Base-by-base conservation (phyloP, 2,113 vertebrate genomes). In the Oenanthe oenanthe region DNA sequence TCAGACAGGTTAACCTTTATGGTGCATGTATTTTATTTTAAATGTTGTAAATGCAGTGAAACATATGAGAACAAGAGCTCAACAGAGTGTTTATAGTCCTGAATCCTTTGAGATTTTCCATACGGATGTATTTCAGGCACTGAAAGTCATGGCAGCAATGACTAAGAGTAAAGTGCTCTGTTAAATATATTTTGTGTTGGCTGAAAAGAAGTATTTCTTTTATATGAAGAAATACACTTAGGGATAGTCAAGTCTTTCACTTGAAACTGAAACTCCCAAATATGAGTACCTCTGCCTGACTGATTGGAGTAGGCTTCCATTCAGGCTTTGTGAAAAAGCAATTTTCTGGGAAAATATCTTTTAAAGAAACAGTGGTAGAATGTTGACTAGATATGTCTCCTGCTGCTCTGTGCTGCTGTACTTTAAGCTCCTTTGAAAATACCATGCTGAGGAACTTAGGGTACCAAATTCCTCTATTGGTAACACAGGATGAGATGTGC, bases 371-470 rank as follows among this genome's bases (percentile, higher is more conserved):
- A 58, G 13, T 63, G 5, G 13, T 40, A 43, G 18, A 71, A 77
- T 7, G 8, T 7, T 80, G 18, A 28, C 21, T 74, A n/a, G 17
- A 31, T 58, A 51, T 11, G 3, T 67, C 24, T 48, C 65, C 45
- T 78, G 32, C 32, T 79, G 13, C 17, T 77, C 19, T 92, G 19
- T 73, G 17, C 16, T 71, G 9, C 13, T 13, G 26, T 63, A 19
- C 18, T 58, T 60, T 65, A 73, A 67, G 14, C 11, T 58, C 15
- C 42, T 83, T 80, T 70, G 24, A 50, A 88, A 91, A 84, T 40
- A 7, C 10, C 2, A 0, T n/a, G 6, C 2, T 43, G 19, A 4
- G 12, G 12, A 28, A 40, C 18, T 74, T 40, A 19, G 7, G 6
- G 8, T 61, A 38, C 5, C 12, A 50, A 3, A 38, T 73, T 68